A percentile compares a stretch with the other conserved stretches of the same genome.
phyloP scores from a whole-genome alignment of 2,113 vertebrate genomes.

The Trachemys scripta region DNA sequence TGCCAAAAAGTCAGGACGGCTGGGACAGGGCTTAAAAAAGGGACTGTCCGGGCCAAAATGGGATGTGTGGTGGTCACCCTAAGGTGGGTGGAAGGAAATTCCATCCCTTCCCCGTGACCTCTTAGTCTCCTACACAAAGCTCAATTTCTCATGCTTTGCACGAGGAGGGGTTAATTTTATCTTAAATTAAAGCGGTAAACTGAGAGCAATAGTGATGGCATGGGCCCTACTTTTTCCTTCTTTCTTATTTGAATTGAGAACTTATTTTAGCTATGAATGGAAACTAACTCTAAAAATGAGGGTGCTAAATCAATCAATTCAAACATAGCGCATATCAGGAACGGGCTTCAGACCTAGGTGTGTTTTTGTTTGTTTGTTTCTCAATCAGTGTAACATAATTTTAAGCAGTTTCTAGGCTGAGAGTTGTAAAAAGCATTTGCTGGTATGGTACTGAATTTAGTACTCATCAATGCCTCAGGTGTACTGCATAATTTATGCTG shows the following conservation, averaged over 20 bases:
- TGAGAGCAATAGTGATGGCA: not conserved
- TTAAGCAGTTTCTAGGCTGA: not conserved
- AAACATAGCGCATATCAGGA: not conserved
- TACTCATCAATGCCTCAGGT: not conserved
- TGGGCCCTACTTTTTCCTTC: not conserved
- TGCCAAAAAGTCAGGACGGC: too few relatives aligned
- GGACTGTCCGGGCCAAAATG: too few relatives aligned
- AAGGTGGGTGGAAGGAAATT: not conserved
- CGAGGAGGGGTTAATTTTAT: not conserved
- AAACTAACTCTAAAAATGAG: not conserved
- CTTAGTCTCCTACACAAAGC: not conserved
- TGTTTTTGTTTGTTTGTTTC: not conserved
- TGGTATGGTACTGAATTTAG: not conserved
- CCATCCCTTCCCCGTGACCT: fast-evolving
- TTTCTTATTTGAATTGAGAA: not conserved
- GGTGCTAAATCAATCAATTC: not conserved
- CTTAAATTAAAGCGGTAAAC: not conserved
- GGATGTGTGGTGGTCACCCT: too few relatives aligned
- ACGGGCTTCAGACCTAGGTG: not conserved
- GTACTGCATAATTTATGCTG: not conserved
- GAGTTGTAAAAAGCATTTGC: not conserved
- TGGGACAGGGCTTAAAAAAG: too few relatives aligned
- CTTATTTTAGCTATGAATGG: not conserved
- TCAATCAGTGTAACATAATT: not conserved
- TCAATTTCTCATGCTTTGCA: not conserved